Evolutionary conservation across 92 coral and sea anemone species (phyloP), one percentile per base, ranked within the genome.

Genomic region (Parazoanthus atlanticus): DNA sequence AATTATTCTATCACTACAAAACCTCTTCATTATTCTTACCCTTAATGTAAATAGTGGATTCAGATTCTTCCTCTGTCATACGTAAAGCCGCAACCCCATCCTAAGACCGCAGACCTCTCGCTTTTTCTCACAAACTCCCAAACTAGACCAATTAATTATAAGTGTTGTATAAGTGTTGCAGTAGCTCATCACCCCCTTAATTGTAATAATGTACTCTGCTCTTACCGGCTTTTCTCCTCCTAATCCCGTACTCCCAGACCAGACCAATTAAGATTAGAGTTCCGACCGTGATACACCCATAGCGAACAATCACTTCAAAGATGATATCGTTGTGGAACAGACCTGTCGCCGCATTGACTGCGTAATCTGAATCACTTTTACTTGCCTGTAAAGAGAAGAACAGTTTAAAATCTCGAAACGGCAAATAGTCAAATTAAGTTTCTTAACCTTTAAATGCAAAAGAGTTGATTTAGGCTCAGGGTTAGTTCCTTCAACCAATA

Each of bases 221-320:
- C 93, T 80, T 79, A 90, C 94, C 86, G 10, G 54, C 4, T 72
- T 89, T 89, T 43, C 81, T 89, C 36, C 98, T 81, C 61, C 96
- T 91, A 85, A 88, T 93, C 29, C 93, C 92, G 80, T 61, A 88
- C 72, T 95, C 98, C 98, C 98, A 95, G 41, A 93, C 64, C 67
- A 96, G 80, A 38, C 99, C 99, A 86, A 93, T 54, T 6, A 93
- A 40, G 43, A 95, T 85, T 32, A 96, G 76, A 5, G 93, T 79
- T 0, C 90, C 96, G 9, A 95, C 93, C 19, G 86, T 78, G 5
- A 83, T 69, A 43, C 92, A 89, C 1, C 98, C 98, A 40, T 77
- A 86, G 28, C 76, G 65, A n/a, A 92, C 76, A 28, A 96, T 86
- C 6, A 32, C 80, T 11, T 36, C 79, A 52, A 96, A 92, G 9